A percentile compares a stretch with the other conserved stretches of the same genome.
These are phyloP conservation scores for Mustelus asterias DNA, from an alignment of 2,113 vertebrate species.

Conservation along the genomic window DNA sequence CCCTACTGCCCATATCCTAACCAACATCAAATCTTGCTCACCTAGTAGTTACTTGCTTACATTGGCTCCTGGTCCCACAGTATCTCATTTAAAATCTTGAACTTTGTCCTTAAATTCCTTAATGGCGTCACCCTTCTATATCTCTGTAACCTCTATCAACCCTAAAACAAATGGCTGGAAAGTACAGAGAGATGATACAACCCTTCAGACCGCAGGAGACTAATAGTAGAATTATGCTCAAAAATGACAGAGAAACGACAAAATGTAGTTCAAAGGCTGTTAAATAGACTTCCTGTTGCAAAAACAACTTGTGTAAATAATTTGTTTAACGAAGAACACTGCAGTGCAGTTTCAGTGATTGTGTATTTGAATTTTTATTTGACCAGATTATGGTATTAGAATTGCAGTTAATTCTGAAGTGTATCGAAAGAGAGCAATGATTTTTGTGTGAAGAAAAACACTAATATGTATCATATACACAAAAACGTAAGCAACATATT, in stretches of 20 bases:
- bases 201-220: neutral
- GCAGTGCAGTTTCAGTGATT: conserved; percentile 13
- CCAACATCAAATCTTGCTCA: neutral
- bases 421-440: neutral
- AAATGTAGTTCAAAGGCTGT: neutral
- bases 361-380: neutral
- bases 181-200: neutral
- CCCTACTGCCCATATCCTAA: neutral
- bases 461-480: neutral
- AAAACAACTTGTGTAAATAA: neutral
- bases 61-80: neutral
- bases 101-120: neutral
- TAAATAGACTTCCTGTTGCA: neutral
- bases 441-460: neutral
- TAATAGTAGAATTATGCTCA: neutral
- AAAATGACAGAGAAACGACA: neutral
- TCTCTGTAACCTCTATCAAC: neutral
- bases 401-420: conserved; percentile 31
- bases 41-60: neutral
- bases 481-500: neutral
- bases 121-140: neutral
- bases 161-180: neutral
- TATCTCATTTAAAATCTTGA: neutral
- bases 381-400: conserved; percentile 18
- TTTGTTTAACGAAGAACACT: conserved; percentile 20